Base-by-base conservation (phyloP, 2,113 vertebrate species). In the Delphinapterus leucas region DNA sequence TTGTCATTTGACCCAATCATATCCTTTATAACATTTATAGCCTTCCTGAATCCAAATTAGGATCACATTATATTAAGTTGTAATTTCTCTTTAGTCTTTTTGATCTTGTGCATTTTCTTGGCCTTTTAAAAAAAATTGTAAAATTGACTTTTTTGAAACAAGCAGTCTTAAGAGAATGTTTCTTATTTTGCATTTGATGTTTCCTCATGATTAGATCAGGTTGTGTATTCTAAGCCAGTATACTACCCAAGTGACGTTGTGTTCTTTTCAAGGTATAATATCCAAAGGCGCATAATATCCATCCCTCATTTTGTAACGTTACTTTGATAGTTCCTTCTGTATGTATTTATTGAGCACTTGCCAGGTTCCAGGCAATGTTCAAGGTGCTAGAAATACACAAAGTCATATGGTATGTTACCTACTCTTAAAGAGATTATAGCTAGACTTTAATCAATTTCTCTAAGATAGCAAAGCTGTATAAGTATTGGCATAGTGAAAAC, bases 31-130 rank as follows among this genome's bases (percentile, higher is more conserved):
- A 10, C 10, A 87, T 84, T 76, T 55, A 70, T 53, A 87, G n/a
- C 28, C 61, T 88, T 90, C 36, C 31, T 84, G 28, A 73, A 61
- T 76, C 38, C 25, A 83, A 93, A 44, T 76, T 82, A 86, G 8
- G 21, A 81, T 90, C 33, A n/a, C 8, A 5, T 63, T 94, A 31
- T 82, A 70, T 85, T 61, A 55, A 67, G 63, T 90, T 95, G 44
- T 21, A 21, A 76, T 81, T 90, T 96, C 2, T 77, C 31, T 96
- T 90, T 76, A 94, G 25, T 79, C 8, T 81, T n/a, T 83, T 92
- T 47, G 58, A 88, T 68, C 60, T 61, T 71, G 31, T 91, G 11
- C 4, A 63, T n/a, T 81, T 87, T 1, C 5, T 90, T 85, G 26
- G 12, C 8, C 23, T 94, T 65, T 53, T 31, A 60, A 93, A 96